Percentiles rank a stretch among this genome's conserved stretches.
Conservation (phyloP, 2,888 invertebrate genomes). For the Erynnis tages region DNA sequence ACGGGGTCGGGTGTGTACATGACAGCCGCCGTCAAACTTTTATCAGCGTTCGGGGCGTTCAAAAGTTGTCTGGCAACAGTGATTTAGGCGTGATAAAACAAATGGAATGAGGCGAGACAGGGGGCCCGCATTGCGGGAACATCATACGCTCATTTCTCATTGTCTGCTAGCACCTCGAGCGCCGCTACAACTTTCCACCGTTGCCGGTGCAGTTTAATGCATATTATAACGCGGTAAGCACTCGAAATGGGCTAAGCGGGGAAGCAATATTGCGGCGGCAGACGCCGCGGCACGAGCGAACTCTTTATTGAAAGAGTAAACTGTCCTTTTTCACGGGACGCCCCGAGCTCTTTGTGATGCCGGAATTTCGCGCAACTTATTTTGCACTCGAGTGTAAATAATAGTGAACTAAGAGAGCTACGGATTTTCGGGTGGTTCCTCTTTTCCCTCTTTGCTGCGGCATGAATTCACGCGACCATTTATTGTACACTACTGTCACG, state of each 20-base stretch:
- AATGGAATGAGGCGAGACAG: conserved; percentile 60
- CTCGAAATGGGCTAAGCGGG: conserved; percentile 67
- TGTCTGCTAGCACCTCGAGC: conserved; percentile 56
- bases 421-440: conserved; percentile 57
- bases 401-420: conserved; percentile 61
- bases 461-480: conserved; percentile 53
- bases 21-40: conserved; percentile 76
- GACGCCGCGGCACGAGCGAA: conserved; percentile 55
- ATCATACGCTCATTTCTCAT: conserved; percentile 77
- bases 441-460: conserved; percentile 50
- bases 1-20: conserved; percentile 59
- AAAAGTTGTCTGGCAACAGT: conserved; percentile 70
- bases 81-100: conserved; percentile 77
- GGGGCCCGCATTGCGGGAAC: conserved; percentile 72
- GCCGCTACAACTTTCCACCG: conserved; percentile 62
- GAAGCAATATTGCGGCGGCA: conserved; percentile 64
- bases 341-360: conserved; percentile 66
- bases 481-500: conserved; percentile 46
- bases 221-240: conserved; percentile 77
- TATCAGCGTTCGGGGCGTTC: conserved; percentile 58
- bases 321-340: conserved; percentile 75
- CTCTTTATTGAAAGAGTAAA: conserved; percentile 78
- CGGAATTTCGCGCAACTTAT: conserved; percentile 70
- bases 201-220: conserved; percentile 72
- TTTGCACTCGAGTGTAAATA: conserved; percentile 67